A percentile compares a stretch with the other conserved stretches of the same genome.
phyloP scores from a whole-genome alignment of 2,888 invertebrate genomes.

The Dynastes hyllus region DNA sequence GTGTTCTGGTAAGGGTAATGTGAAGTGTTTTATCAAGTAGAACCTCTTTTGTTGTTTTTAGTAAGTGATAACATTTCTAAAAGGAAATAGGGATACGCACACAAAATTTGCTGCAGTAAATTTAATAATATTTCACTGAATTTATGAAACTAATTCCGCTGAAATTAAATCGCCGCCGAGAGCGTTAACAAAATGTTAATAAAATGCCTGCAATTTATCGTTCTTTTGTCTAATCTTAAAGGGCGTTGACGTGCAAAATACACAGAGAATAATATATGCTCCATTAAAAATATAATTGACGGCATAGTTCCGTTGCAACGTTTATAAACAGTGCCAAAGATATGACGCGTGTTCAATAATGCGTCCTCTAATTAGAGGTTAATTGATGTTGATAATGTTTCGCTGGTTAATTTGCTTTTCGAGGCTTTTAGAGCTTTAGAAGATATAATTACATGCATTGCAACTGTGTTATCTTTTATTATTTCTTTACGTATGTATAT shows the following conservation, averaged over 20 bases:
- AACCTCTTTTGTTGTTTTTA: too few species aligned
- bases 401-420: background rate
- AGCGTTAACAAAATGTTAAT: background rate
- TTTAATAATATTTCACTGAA: too few species aligned
- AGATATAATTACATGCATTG: too few species aligned
- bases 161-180: background rate
- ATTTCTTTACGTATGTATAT: too few species aligned
- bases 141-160: too few species aligned
- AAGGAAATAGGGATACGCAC: too few species aligned
- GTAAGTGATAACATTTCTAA: too few species aligned
- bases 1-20: too few species aligned
- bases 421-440: too few species aligned
- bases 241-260: background rate
- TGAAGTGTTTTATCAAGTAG: too few species aligned
- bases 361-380: background rate
- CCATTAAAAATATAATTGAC: slow-evolving; percentile 11
- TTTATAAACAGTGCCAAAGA: background rate
- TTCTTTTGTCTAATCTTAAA: slow-evolving; percentile 27
- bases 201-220: slow-evolving; percentile 6
- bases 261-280: slow-evolving; percentile 8
- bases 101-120: too few species aligned
- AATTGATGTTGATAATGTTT: background rate
- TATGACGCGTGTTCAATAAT: background rate
- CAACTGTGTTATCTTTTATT: too few species aligned
- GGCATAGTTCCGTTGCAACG: background rate